A percentile compares a stretch with the other conserved stretches of the same genome.
phyloP scores from a whole-genome alignment of 2,797 vertebrate genomes.

The Falco peregrinus region DNA sequence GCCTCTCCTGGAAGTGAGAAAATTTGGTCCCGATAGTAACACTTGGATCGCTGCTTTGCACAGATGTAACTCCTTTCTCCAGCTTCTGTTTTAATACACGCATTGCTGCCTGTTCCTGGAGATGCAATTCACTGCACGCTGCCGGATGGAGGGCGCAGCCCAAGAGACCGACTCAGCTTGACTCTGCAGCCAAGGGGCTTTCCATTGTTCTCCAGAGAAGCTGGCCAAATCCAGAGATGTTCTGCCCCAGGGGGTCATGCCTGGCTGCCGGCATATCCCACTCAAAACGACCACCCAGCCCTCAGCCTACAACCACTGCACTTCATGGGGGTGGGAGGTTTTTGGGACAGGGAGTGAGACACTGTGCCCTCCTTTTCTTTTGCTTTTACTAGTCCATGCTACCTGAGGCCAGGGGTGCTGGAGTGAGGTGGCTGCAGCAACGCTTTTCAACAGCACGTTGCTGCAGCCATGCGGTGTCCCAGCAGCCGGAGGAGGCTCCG shows the following conservation, averaged over 20 bases:
- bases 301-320: background rate
- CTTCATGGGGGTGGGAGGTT: background rate
- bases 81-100: constrained; percentile 48
- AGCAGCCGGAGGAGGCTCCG: background rate
- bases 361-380: background rate
- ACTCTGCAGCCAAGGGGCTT: background rate
- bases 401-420: background rate
- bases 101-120: constrained; percentile 53
- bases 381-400: rapidly evolving
- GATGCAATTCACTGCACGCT: background rate
- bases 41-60: constrained; percentile 52
- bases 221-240: background rate
- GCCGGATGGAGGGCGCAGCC: background rate
- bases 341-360: background rate
- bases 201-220: background rate
- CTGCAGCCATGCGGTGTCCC: background rate
- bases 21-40: constrained; percentile 63
- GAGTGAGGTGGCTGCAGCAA: background rate
- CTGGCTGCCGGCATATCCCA: background rate
- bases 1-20: constrained; percentile 64
- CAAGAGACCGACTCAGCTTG: background rate
- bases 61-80: constrained; percentile 57
- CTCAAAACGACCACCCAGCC: background rate
- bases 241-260: background rate
- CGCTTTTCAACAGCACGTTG: background rate